These are phyloP conservation scores for Danio albolineatus DNA, from an alignment of 2,797 vertebrate genomes.

Conservation along the genomic window DNA sequence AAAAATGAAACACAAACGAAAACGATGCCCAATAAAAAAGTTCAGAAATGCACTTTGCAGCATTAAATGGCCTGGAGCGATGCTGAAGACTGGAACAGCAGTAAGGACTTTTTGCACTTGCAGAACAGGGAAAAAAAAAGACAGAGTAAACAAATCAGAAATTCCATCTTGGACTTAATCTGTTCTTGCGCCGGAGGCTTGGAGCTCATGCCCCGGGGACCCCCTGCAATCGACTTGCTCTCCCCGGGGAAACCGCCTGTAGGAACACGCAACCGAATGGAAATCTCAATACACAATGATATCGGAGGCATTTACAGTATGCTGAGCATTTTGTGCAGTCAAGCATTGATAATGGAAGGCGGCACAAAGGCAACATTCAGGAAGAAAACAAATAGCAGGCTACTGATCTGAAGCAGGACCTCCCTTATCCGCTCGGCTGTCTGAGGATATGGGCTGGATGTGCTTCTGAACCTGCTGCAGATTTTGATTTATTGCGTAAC, in stretches of 20 bases:
- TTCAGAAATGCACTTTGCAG: slow-evolving; percentile 30
- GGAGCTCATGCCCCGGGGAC: slow-evolving; percentile 74
- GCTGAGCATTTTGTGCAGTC: slow-evolving; percentile 73
- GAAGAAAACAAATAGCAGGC: slow-evolving; percentile 45
- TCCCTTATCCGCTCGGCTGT: slow-evolving; percentile 62
- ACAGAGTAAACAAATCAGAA: slow-evolving; percentile 69
- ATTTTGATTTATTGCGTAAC: slow-evolving; percentile 55
- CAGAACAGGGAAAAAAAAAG: slow-evolving; percentile 27
- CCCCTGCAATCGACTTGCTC: slow-evolving; percentile 65
- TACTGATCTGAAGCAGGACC: slow-evolving; percentile 52
- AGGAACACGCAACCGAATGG: slow-evolving; percentile 77
- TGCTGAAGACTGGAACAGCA: slow-evolving; percentile 57
- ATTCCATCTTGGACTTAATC: slow-evolving; percentile 77
- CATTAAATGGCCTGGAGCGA: slow-evolving; percentile 48
- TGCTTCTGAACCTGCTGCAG: slow-evolving; percentile 36
- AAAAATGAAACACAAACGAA: slow-evolving; percentile 39
- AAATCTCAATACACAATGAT: slow-evolving; percentile 77
- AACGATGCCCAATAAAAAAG: slow-evolving; percentile 38
- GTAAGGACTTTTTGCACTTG: slow-evolving; percentile 59
- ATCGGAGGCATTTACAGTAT: slow-evolving; percentile 79
- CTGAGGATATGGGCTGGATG: slow-evolving; percentile 37
- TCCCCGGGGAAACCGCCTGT: slow-evolving; percentile 68
- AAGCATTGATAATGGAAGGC: slow-evolving; percentile 77
- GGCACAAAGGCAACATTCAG: slow-evolving; percentile 43
- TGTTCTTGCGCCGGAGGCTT: slow-evolving; percentile 71